Evolutionary conservation across 2,888 invertebrate species (phyloP).

Genomic region (Octodonta nipae): DNA sequence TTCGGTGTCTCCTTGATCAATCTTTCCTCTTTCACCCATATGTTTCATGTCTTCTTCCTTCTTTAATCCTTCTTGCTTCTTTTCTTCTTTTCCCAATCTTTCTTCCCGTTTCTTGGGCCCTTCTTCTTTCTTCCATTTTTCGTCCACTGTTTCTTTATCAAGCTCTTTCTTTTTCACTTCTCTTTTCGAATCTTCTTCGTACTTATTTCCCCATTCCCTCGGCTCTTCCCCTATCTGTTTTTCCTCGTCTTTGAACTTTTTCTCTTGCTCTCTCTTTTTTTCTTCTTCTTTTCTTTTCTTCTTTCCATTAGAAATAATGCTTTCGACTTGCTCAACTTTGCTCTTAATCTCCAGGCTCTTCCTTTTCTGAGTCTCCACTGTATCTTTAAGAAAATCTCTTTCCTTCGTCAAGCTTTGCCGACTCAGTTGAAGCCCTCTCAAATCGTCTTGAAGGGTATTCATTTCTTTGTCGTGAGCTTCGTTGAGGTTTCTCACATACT

Average conservation of each 20-base stretch:
- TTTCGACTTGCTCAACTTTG: slow-evolving; percentile 20
- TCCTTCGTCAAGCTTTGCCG: slow-evolving; percentile 10
- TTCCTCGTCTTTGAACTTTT: slow-evolving; percentile 9
- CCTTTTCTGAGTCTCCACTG: slow-evolving; percentile 16
- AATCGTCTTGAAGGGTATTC: slow-evolving; percentile 13
- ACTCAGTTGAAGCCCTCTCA: slow-evolving; percentile 10
- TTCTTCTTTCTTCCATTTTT: slow-evolving; percentile 4
- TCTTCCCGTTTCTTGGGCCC: slow-evolving; percentile 2
- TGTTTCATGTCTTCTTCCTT: no score
- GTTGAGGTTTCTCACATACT: slow-evolving; percentile 38
- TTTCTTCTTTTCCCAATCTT: no score
- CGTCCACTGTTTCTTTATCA: slow-evolving; percentile 3
- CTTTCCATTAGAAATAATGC: slow-evolving; percentile 18
- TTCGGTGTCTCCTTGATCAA: no score
- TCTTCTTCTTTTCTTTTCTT: slow-evolving; percentile 19
- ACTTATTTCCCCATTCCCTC: slow-evolving; percentile 8
- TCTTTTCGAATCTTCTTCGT: no score
- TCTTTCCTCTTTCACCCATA: no score
- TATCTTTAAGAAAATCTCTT: slow-evolving; percentile 13
- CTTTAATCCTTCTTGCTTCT: no score
- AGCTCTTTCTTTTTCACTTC: slow-evolving; percentile 8
- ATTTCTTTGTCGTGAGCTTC: slow-evolving; percentile 41
- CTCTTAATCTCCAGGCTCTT: slow-evolving; percentile 19
- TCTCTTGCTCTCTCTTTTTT: slow-evolving; percentile 11
- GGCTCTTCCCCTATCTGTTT: slow-evolving; percentile 5